Evolutionary conservation across 2,888 invertebrate species (phyloP).

Genomic region (Eudasyphora cyanicolor): DNA sequence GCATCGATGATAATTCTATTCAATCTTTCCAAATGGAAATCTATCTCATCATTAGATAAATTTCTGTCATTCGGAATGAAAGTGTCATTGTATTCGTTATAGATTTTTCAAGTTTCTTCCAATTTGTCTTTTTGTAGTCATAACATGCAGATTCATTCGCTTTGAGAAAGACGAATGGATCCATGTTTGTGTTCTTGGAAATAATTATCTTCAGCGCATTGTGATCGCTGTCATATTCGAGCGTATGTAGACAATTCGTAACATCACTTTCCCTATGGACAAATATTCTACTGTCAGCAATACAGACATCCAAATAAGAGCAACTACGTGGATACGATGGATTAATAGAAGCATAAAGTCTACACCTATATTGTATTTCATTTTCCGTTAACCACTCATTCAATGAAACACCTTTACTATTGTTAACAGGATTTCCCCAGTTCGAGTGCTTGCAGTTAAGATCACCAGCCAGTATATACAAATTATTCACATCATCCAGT

Average conservation of each 20-base stretch:
- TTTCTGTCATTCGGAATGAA: background rate
- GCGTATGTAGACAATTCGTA: background rate
- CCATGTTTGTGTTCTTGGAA: too few relatives aligned
- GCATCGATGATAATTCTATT: background rate
- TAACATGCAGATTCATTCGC: background rate
- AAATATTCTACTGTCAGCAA: background rate
- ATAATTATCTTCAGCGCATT: too few relatives aligned
- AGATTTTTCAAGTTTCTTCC: too few relatives aligned
- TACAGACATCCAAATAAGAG: background rate
- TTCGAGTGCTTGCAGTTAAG: background rate
- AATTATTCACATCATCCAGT: background rate
- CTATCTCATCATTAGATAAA: too few relatives aligned
- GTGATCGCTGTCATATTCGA: too few relatives aligned
- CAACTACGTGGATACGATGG: background rate
- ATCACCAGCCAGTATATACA: slow-evolving; percentile 2
- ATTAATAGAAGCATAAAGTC: background rate
- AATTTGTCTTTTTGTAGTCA: background rate
- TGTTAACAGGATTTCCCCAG: background rate
- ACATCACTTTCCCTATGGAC: background rate
- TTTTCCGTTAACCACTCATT: background rate
- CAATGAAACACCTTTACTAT: background rate
- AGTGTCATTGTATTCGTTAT: background rate
- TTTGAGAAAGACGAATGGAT: background rate
- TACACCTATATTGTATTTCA: background rate
- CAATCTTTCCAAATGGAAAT: background rate